Evolutionary conservation across 2,888 invertebrate genomes (phyloP).

Genomic region (Eurytoma adleriae): DNA sequence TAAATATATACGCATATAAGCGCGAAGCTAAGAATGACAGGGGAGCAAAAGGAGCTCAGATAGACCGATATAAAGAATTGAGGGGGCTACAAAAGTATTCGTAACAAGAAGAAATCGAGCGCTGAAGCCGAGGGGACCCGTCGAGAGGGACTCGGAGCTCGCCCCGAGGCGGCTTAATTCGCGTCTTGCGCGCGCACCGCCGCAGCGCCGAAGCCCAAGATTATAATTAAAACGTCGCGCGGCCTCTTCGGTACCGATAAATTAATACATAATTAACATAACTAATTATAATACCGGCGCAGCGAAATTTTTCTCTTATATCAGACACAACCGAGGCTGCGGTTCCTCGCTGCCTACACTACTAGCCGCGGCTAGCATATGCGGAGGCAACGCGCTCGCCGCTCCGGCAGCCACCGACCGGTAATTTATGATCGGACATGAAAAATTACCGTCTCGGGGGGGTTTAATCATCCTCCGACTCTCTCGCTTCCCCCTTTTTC

Average conservation of each 20-base stretch:
- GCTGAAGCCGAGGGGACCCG: not conserved
- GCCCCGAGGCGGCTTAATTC: slow-evolving; percentile 40
- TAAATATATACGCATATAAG: slow-evolving; percentile 2
- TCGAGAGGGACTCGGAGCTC: not conserved
- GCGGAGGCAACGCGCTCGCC: slow-evolving; percentile 65
- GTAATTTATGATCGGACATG: slow-evolving; percentile 75
- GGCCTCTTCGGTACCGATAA: slow-evolving; percentile 70
- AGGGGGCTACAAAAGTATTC: not conserved
- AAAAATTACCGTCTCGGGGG: slow-evolving; percentile 74
- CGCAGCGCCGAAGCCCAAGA: slow-evolving; percentile 58
- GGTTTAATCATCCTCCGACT: slow-evolving; percentile 73
- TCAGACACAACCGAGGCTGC: slow-evolving; percentile 49
- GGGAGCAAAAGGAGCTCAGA: not conserved
- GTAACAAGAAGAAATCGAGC: slow-evolving; percentile 34
- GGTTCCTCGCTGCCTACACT: slow-evolving; percentile 50
- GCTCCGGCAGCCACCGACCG: slow-evolving; percentile 59
- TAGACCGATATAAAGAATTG: slow-evolving; percentile 4
- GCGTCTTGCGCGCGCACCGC: slow-evolving; percentile 1
- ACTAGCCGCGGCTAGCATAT: slow-evolving; percentile 63
- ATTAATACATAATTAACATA: slow-evolving; percentile 76
- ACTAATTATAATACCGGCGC: slow-evolving; percentile 74
- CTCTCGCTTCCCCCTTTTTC: slow-evolving; percentile 59
- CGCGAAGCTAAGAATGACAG: not conserved
- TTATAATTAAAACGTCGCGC: slow-evolving; percentile 75
- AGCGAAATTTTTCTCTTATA: slow-evolving; percentile 70